Conservation (phyloP, 2,113 vertebrate species). For the Peromyscus polionotus region DNA sequence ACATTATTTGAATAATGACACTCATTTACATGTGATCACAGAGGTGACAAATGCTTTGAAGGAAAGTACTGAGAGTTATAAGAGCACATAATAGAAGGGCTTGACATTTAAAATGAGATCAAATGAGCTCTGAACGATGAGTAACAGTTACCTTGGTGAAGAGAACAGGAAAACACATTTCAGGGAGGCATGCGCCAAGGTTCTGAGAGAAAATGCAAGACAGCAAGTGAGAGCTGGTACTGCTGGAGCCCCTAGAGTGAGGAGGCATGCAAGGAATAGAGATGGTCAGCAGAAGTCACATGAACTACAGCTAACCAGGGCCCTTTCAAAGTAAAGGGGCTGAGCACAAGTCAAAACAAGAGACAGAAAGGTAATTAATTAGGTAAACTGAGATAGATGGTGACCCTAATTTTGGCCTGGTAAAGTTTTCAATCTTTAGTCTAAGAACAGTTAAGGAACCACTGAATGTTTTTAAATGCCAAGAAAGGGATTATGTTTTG, state of each 20-base stretch:
- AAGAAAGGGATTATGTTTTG: not conserved
- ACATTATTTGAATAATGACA: conserved; percentile 76
- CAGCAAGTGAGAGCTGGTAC: not conserved
- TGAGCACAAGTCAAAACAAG: not conserved
- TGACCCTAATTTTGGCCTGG: conserved; percentile 20
- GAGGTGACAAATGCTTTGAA: conserved; percentile 73
- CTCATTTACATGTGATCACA: conserved; percentile 70
- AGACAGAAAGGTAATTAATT: conserved; percentile 18
- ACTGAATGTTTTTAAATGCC: conserved; percentile 56
- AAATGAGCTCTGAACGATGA: conserved; percentile 75
- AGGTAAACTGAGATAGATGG: conserved; percentile 25
- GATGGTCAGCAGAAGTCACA: not conserved
- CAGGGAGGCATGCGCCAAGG: conserved; percentile 47
- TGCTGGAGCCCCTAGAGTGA: not conserved
- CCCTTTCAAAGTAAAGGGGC: conserved; percentile 29
- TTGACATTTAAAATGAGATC: conserved; percentile 79
- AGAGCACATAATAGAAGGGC: conserved; percentile 73
- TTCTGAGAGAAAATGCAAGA: conserved; percentile 46
- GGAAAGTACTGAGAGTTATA: conserved; percentile 65
- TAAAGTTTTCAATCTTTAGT: conserved; percentile 47
- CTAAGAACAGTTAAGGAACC: conserved; percentile 3
- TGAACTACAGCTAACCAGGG: not conserved
- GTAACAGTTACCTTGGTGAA: conserved; percentile 75
- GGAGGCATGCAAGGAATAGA: not conserved
- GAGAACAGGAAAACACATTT: conserved; percentile 70